Percentiles rank a stretch among this genome's conserved stretches.
Evolutionary conservation across 2,888 invertebrate genomes (phyloP).

Genomic region (Drosophila paucipuncta): DNA sequence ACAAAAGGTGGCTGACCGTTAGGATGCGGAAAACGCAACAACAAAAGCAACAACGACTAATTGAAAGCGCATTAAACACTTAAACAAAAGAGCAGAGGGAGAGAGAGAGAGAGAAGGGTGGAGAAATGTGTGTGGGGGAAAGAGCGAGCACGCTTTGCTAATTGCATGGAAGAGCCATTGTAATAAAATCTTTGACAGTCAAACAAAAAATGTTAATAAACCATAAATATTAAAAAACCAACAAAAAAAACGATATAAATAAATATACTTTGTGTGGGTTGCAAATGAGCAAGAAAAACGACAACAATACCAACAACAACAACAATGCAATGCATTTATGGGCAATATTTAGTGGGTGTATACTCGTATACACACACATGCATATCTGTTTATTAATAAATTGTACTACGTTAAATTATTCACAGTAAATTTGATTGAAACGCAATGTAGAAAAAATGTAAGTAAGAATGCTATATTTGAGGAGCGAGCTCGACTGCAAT

Average conservation of each 20-base stretch:
- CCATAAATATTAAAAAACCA: conserved; percentile 65
- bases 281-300: conserved; percentile 51
- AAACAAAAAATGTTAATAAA: conserved; percentile 66
- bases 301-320: conserved; percentile 23
- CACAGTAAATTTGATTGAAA: conserved; percentile 45
- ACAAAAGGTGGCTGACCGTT: conserved; percentile 67
- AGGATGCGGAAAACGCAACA: conserved; percentile 64
- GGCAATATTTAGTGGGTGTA: conserved; percentile 59
- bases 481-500: neutral
- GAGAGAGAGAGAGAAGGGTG: neutral
- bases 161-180: conserved; percentile 34
- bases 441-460: neutral
- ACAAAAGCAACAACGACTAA: conserved; percentile 18
- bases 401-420: conserved; percentile 34
- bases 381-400: neutral
- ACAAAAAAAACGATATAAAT: conserved; percentile 50
- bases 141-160: neutral
- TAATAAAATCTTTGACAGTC: conserved; percentile 57
- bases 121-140: conserved; percentile 1
- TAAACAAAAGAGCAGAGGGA: neutral
- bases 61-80: conserved; percentile 42
- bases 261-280: conserved; percentile 59
- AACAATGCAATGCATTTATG: conserved; percentile 67
- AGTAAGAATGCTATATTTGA: neutral
- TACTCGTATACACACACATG: neutral